Base-by-base conservation (phyloP, 2,888 invertebrate genomes). In the Mimas tiliae region DNA sequence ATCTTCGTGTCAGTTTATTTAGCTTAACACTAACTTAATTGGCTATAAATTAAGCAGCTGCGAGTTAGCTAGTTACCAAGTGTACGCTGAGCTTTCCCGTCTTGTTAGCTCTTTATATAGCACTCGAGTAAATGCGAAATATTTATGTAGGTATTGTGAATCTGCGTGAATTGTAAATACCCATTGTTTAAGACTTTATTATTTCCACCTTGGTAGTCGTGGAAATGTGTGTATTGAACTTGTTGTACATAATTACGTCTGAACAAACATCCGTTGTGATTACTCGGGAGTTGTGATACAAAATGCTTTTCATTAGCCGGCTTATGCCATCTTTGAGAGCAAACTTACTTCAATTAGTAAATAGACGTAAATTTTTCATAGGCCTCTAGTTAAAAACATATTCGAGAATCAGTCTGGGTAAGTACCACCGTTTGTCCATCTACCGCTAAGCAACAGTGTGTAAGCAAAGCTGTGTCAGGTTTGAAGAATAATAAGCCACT, bases 11-110 rank as follows among this genome's bases (percentile, higher is more conserved):
- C 86, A 86, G 88, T 89, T 89, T 90, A 89, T 90, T 90, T 85
- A 86, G 89, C 87, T 89, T 88, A 89, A 88, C 90, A 91, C 89
- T 82, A 87, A 87, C 88, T 87, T 92, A 91, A 93, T 93, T 93
- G 92, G 89, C 91, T 84, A 89, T 93, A 92, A 92, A 91, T 93
- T 90, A 89, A 86, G 80, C 78, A 69, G 79, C 82, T 82, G 86
- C 82, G 85, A 87, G 86, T 88, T 86, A 83, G 85, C 88, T 84
- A 82, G 86, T 88, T 86, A 83, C 83, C 71, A 79, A 78, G 75
- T n/a, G n/a, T 77, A 80, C 81, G 75, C 80, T 42, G 82, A 80
- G 82, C 82, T 87, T 82, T 83, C 83, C 82, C 78, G 80, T 84
- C 82, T 82, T 80, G 83, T 82, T 85, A 83, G 82, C 82, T 84